A percentile compares a stretch with the other conserved stretches of the same genome.
Evolutionary conservation across 1,140 invertebrate genomes (phyloP).

Genomic region (Grapholita molesta): DNA sequence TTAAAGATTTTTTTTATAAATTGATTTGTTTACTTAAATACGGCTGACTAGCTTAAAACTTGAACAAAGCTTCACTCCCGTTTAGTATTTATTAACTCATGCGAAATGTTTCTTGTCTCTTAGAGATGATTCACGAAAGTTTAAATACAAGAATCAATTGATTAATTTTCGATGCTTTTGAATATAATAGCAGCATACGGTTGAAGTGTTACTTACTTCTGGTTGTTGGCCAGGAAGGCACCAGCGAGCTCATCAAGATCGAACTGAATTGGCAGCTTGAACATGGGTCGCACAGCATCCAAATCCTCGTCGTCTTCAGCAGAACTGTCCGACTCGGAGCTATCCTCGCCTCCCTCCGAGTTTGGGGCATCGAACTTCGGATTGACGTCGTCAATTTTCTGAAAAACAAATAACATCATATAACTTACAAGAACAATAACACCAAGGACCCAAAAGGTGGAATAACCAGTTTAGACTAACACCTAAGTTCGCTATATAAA

Average conservation of each 20-base stretch:
- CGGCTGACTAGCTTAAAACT: too few species aligned
- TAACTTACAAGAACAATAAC: background rate
- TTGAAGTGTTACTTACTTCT: conserved; percentile 75
- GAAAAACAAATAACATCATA: conserved; percentile 27
- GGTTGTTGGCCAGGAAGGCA: conserved; percentile 86
- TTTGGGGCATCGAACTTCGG: conserved; percentile 59
- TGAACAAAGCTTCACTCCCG: too few species aligned
- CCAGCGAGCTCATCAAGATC: conserved; percentile 89
- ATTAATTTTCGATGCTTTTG: too few species aligned
- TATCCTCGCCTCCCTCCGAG: conserved; percentile 68
- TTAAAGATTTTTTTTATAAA: too few species aligned
- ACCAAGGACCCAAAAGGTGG: background rate
- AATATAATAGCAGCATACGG: too few species aligned
- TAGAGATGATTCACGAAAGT: too few species aligned
- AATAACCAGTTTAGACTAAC: conserved; percentile 8
- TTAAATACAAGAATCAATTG: too few species aligned
- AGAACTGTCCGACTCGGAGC: conserved; percentile 77
- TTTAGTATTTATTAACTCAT: too few species aligned
- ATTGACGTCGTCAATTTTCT: conserved; percentile 70
- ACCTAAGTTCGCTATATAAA: background rate
- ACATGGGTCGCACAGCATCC: conserved; percentile 80
- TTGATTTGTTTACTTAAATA: too few species aligned
- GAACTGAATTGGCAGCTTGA: conserved; percentile 88
- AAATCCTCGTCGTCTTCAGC: conserved; percentile 65
- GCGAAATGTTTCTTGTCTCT: too few species aligned